Conservation (phyloP, 2,797 vertebrate species). For the Hoplostethus mediterraneus region DNA sequence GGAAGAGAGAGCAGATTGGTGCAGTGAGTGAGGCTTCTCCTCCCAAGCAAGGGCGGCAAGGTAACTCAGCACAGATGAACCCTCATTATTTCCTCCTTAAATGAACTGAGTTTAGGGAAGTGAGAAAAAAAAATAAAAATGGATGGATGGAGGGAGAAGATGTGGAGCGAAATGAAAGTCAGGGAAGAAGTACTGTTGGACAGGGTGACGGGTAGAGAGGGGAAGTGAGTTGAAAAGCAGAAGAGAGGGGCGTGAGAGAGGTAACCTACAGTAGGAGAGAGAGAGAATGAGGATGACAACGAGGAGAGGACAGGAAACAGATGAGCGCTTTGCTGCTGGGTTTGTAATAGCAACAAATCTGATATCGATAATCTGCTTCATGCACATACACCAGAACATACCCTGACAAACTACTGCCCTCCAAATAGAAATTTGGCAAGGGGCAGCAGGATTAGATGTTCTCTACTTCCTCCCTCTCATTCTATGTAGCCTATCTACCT, state of each 20-base stretch:
- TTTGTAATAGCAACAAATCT: slow-evolving; percentile 74
- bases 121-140: slow-evolving; percentile 24
- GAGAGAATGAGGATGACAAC: not conserved
- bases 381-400: slow-evolving; percentile 55
- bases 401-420: slow-evolving; percentile 48
- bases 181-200: not conserved
- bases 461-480: slow-evolving; percentile 10
- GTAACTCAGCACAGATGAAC: slow-evolving; percentile 53
- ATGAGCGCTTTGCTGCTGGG: slow-evolving; percentile 54
- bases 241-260: not conserved
- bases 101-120: slow-evolving; percentile 56
- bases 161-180: slow-evolving; percentile 2
- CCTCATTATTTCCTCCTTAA: slow-evolving; percentile 63
- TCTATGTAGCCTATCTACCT: slow-evolving; percentile 20
- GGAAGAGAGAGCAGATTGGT: slow-evolving; percentile 28
- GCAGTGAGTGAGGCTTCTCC: slow-evolving; percentile 38
- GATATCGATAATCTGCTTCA: slow-evolving; percentile 78
- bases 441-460: slow-evolving; percentile 62
- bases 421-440: slow-evolving; percentile 62
- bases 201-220: not conserved
- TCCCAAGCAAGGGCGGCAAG: slow-evolving; percentile 43
- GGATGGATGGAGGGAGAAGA: not conserved
- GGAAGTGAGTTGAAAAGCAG: slow-evolving; percentile 4
- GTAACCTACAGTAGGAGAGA: not conserved
- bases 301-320: slow-evolving; percentile 25